Base-by-base conservation (phyloP, 2,797 vertebrate genomes). In the Discoglossus pictus region DNA sequence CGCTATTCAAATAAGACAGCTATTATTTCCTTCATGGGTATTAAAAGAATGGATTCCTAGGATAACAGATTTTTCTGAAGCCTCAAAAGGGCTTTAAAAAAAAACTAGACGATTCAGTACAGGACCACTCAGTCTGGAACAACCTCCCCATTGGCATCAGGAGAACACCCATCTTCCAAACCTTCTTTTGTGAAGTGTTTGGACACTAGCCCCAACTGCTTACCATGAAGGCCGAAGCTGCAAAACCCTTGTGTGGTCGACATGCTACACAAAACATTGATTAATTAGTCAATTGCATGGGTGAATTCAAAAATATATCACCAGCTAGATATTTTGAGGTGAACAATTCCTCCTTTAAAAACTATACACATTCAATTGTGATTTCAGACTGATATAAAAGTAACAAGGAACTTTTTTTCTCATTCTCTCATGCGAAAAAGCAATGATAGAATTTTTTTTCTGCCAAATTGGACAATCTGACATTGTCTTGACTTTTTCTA, bases 401-500 rank as follows among this genome's bases (percentile, higher is more conserved):
- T 17, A 59, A 25, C 18, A 39, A 25, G 13, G 48, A 31, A 27
- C n/a, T 25, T 56, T 55, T 62, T 34, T 39, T 40, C 8, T 31
- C 46, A 68, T 23, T 38, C 4, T 24, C 34, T 38, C 34, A 17
- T 24, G 21, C 6, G 48, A 50, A 68, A 39, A 10, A 13, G 13
- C 35, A 40, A 56, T 48, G 40, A 55, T 42, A n/a, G 34, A 20
- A 20, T 42, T 12, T 59, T 18, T 43, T 56, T 58, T 42, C 43
- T 38, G 17, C 11, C 27, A 54, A 31, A 61, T 53, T 24, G 43
- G 59, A 62, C 61, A 64, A 51, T 42, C 15, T 59, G 61, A 71
- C 68, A 52, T 71, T 71, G 61, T 58, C 36, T 59, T 71, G 61
- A 52, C 53, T 64, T 71, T 59, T 51, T 34, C 46, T 63, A 59